Conservation (phyloP, 2,888 invertebrate genomes). For the Tolmerus cingulatus region DNA sequence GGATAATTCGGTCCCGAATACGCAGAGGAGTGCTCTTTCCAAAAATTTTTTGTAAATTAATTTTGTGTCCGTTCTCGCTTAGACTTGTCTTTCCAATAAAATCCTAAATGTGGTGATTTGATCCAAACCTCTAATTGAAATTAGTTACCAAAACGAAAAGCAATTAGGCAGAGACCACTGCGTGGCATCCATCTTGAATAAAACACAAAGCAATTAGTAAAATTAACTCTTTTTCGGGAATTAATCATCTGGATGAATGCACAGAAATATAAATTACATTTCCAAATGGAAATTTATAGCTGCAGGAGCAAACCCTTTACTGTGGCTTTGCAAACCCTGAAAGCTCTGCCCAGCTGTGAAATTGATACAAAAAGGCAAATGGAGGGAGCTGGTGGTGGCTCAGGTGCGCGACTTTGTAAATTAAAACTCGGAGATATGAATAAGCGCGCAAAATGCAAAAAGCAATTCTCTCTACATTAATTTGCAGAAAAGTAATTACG, state of each 20-base stretch:
- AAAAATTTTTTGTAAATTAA: not conserved
- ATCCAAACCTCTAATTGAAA: not conserved
- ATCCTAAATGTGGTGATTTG: not conserved
- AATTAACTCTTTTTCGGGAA: constrained; percentile 30
- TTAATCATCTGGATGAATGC: constrained; percentile 27
- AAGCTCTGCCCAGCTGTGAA: constrained; percentile 18
- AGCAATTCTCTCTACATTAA: constrained; percentile 33
- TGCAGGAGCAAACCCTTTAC: constrained; percentile 21
- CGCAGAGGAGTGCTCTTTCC: not conserved
- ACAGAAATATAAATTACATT: constrained; percentile 40
- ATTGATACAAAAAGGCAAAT: constrained; percentile 27
- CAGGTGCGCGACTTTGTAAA: constrained; percentile 28
- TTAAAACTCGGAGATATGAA: constrained; percentile 20
- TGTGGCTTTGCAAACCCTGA: constrained; percentile 23
- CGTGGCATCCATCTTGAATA: not conserved
- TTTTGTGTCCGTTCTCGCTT: not conserved
- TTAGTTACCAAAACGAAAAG: not conserved
- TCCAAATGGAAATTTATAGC: constrained; percentile 39
- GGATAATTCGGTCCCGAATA: not conserved
- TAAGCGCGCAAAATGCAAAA: constrained; percentile 17
- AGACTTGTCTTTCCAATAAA: not conserved
- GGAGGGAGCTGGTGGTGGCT: not conserved
- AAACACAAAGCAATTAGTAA: constrained; percentile 32
- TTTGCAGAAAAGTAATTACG: constrained; percentile 32
- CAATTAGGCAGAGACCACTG: not conserved